Percentiles rank a stretch among this genome's conserved stretches.
These are phyloP conservation scores for Ophion obscuratus DNA, from an alignment of 2,888 invertebrate genomes.

Conservation along the genomic window DNA sequence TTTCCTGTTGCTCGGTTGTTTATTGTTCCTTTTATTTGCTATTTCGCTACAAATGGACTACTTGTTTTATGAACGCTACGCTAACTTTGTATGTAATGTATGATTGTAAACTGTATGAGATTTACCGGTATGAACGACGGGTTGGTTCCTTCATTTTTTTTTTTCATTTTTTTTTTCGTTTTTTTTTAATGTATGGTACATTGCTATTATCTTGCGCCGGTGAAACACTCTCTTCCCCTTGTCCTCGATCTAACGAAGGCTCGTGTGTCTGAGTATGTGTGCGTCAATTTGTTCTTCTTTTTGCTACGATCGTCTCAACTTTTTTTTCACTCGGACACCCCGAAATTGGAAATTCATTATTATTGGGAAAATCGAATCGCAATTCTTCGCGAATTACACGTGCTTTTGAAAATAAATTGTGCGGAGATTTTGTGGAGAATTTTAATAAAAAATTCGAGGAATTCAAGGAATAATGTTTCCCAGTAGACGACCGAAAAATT, in stretches of 20 bases:
- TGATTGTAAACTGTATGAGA: conserved; percentile 71
- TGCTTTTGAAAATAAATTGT: not conserved
- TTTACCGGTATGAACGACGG: conserved; percentile 69
- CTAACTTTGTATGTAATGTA: conserved; percentile 82
- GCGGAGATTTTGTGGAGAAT: not conserved
- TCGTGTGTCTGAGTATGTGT: conserved; percentile 12
- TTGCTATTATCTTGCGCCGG: conserved; percentile 50
- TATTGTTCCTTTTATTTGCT: conserved; percentile 76
- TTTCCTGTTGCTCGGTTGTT: conserved; percentile 64
- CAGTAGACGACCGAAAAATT: too few species aligned
- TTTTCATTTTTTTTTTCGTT: conserved; percentile 18
- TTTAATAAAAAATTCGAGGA: not conserved
- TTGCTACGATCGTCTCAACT: not conserved
- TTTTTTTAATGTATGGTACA: conserved; percentile 58
- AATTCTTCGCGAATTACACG: too few species aligned
- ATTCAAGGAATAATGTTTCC: not conserved
- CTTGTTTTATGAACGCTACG: conserved; percentile 80
- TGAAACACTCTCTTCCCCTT: conserved; percentile 29
- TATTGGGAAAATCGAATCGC: not conserved
- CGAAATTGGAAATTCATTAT: not conserved
- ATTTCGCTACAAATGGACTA: conserved; percentile 83
- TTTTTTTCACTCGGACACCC: not conserved
- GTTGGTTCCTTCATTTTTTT: conserved; percentile 21
- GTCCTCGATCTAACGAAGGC: conserved; percentile 30
- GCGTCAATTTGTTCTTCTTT: not conserved